Evolutionary conservation across 2,113 vertebrate species (phyloP).

Genomic region (Grammomys dolichurus): DNA sequence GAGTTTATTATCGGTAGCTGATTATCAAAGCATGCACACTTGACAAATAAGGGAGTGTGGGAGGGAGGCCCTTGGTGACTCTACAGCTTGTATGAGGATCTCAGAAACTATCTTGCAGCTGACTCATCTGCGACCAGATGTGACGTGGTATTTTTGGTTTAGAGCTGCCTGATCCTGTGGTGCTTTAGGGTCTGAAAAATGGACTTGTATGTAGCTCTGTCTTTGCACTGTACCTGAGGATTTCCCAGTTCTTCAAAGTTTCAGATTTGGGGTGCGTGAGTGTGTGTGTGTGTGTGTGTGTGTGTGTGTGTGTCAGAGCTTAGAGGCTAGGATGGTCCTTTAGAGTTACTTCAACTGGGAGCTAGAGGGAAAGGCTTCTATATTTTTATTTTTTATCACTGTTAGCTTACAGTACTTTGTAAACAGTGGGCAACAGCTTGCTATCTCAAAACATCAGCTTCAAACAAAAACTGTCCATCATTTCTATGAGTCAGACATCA

Average conservation of each 20-base stretch:
- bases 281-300: neutral
- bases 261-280: neutral
- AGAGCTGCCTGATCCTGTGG: neutral
- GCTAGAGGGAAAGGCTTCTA: neutral
- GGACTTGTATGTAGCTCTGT: neutral
- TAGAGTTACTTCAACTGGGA: neutral
- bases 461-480: neutral
- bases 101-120: neutral
- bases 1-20: conserved; percentile 36
- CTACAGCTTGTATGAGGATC: neutral
- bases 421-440: neutral
- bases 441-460: neutral
- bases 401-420: neutral
- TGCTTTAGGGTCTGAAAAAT: conserved; percentile 11
- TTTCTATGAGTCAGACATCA: neutral
- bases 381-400: neutral
- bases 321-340: neutral
- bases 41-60: conserved; percentile 30
- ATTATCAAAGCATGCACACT: conserved; percentile 33
- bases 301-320: neutral
- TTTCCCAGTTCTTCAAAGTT: neutral
- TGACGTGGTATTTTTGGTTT: neutral
- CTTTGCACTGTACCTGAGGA: neutral
- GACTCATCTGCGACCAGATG: neutral
- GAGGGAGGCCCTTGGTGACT: conserved; percentile 20